Percentiles rank a stretch among this genome's conserved stretches.
Evolutionary conservation across 2,113 vertebrate species (phyloP).

Genomic region (Panthera uncia): DNA sequence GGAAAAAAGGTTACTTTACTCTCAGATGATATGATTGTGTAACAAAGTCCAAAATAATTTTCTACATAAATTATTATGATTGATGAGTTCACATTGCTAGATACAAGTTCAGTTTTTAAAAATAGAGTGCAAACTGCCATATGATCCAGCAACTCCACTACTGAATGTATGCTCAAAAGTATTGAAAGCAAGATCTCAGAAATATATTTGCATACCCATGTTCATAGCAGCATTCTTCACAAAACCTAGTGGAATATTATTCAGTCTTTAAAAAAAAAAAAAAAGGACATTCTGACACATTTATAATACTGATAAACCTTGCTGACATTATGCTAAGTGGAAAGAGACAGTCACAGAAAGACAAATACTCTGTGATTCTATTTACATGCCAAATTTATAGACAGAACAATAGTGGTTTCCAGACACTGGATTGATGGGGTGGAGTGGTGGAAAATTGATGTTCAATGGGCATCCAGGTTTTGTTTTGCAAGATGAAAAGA

Average conservation of each 20-base stretch:
- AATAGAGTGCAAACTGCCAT: background rate
- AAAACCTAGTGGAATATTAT: background rate
- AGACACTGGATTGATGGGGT: fast-evolving
- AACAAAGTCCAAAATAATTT: background rate
- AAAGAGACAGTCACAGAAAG: background rate
- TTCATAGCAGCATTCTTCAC: background rate
- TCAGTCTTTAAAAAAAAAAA: background rate
- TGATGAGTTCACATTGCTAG: background rate
- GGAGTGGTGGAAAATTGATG: background rate
- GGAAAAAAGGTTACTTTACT: background rate
- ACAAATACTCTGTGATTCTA: background rate
- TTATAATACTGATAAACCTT: background rate
- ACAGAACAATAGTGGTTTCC: background rate
- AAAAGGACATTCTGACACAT: background rate
- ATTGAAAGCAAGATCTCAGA: background rate
- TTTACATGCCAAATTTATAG: background rate
- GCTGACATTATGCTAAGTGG: background rate
- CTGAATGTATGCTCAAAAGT: background rate
- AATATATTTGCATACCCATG: background rate
- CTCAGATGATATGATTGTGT: background rate
- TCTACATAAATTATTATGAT: background rate
- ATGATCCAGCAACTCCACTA: background rate
- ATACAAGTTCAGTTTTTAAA: background rate
- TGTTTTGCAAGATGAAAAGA: background rate
- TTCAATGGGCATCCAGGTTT: background rate